Percentiles rank a stretch among this genome's conserved stretches.
phyloP scores from a whole-genome alignment of 2,888 invertebrate species.

The Anarsia innoxiella region DNA sequence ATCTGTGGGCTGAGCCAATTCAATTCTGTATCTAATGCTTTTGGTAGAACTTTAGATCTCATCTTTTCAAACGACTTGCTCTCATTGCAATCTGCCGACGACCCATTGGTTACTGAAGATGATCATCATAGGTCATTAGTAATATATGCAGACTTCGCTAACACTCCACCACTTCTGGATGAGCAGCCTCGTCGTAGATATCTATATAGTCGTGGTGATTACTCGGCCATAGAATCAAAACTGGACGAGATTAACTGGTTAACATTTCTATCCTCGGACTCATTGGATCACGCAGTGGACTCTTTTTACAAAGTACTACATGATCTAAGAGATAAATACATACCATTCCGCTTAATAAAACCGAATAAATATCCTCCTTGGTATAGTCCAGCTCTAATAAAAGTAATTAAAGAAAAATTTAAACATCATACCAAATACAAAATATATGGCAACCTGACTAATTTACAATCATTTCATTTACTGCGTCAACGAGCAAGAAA shows the following conservation, averaged over 20 bases:
- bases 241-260: not conserved
- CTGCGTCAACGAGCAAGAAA: not conserved
- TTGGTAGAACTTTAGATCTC: not conserved
- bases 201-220: not conserved
- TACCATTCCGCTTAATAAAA: not conserved
- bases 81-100: not conserved
- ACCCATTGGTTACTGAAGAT: not conserved
- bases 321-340: not conserved
- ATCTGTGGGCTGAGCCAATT: not conserved
- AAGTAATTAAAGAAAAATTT: slow-evolving; percentile 4
- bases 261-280: not conserved
- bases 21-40: not conserved
- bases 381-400: not conserved
- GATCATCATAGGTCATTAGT: slow-evolving; percentile 1
- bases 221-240: not conserved
- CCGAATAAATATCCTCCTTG: not conserved
- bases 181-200: not conserved
- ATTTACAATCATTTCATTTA: not conserved
- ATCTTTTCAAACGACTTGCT: not conserved
- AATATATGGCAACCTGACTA: not conserved
- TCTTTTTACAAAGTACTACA: not conserved
- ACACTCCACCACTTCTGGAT: not conserved
- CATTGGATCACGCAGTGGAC: not conserved
- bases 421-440: not conserved
- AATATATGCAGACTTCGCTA: not conserved